These are phyloP conservation scores for Cyaniris semiargus DNA, from an alignment of 2,888 invertebrate genomes.

Conservation along the genomic window DNA sequence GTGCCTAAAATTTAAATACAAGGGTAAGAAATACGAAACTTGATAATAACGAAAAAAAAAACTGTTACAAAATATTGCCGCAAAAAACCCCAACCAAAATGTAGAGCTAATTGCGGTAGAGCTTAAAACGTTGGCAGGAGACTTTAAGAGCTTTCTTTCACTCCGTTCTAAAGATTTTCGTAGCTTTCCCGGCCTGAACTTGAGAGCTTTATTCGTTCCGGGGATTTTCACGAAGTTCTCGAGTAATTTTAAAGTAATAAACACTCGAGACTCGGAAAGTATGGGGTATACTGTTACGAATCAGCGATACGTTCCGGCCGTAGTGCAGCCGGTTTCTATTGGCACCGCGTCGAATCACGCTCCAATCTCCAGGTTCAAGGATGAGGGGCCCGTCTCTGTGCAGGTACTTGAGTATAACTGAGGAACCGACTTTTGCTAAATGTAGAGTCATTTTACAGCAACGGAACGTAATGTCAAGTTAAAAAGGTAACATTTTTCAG, in stretches of 20 bases:
- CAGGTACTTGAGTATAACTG: constrained; percentile 10
- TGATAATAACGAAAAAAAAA: neutral
- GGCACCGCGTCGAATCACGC: constrained; percentile 16
- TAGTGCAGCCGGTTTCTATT: constrained; percentile 20
- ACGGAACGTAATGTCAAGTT: neutral
- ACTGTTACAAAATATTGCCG: neutral
- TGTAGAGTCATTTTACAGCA: neutral
- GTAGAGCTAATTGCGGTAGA: neutral
- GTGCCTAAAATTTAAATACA: neutral
- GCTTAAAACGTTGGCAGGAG: neutral
- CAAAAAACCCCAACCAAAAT: neutral
- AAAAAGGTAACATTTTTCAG: neutral
- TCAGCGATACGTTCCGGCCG: constrained; percentile 14
- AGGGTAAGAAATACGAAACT: neutral
- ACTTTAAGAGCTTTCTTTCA: neutral
- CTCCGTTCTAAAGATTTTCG: neutral
- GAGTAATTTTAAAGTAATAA: neutral
- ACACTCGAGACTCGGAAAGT: neutral
- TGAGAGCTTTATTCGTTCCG: neutral
- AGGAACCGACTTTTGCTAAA: neutral
- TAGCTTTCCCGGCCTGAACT: neutral
- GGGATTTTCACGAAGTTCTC: neutral
- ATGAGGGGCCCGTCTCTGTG: constrained; percentile 19
- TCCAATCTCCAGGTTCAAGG: constrained; percentile 21
- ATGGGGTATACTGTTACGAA: constrained; percentile 13